phyloP scores from a whole-genome alignment of 2,888 invertebrate species.

The Oscheius sp. region DNA sequence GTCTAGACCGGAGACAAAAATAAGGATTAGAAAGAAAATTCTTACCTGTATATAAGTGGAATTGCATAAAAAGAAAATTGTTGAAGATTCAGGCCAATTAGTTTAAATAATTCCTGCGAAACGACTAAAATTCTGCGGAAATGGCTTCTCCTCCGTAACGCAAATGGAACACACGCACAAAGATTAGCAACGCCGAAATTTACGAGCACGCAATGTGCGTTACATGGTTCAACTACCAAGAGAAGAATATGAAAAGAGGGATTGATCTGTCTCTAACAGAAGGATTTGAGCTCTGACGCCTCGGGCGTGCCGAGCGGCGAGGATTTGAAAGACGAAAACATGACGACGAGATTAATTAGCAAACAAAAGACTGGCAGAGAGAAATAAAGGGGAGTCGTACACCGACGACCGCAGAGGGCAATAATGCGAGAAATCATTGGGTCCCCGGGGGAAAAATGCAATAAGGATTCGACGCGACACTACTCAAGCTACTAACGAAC shows the following conservation, averaged over 20 bases:
- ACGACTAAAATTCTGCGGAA: neutral
- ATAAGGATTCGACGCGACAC: slow-evolving; percentile 24
- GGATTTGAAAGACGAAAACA: slow-evolving; percentile 19
- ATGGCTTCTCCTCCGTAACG: neutral
- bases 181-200: slow-evolving; percentile 8
- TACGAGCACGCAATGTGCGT: slow-evolving; percentile 1
- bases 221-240: neutral
- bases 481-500: slow-evolving; percentile 26
- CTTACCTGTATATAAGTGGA: too few species aligned
- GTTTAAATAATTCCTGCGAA: too few species aligned
- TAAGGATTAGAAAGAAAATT: too few species aligned
- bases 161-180: slow-evolving; percentile 10
- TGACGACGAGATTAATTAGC: slow-evolving; percentile 26
- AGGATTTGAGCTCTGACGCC: neutral
- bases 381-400: neutral
- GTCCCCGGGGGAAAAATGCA: slow-evolving; percentile 31
- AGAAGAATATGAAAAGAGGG: neutral
- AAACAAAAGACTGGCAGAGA: slow-evolving; percentile 23
- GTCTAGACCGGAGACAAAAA: too few species aligned
- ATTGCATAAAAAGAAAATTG: too few species aligned
- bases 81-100: too few species aligned
- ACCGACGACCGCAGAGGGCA: slow-evolving; percentile 4
- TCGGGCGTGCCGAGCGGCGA: neutral
- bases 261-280: neutral
- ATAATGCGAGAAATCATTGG: slow-evolving; percentile 29